A percentile compares a stretch with the other conserved stretches of the same genome.
Evolutionary conservation across 2,113 vertebrate species (phyloP).

Genomic region (Salvelinus fontinalis): DNA sequence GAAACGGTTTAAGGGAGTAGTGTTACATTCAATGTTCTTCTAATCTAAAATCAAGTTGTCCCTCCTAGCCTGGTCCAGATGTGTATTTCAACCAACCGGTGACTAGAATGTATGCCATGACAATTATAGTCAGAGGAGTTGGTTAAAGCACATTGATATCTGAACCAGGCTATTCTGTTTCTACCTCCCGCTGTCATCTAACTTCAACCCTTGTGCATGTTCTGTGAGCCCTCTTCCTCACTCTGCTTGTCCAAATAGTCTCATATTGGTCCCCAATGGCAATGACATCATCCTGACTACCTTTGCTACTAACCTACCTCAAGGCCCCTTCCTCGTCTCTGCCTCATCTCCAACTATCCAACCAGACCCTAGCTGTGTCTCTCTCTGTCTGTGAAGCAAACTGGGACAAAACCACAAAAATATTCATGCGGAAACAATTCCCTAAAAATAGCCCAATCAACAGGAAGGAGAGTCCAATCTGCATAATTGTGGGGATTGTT

Average conservation of each 20-base stretch:
- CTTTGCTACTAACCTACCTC: background rate
- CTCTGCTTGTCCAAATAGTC: background rate
- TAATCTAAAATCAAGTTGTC: too few species aligned
- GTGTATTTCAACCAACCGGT: too few species aligned
- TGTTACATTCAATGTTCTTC: background rate
- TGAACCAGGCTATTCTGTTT: too few species aligned
- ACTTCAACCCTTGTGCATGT: background rate
- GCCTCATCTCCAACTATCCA: background rate
- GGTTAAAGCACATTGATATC: too few species aligned
- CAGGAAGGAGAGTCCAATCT: background rate
- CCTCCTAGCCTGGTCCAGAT: too few species aligned
- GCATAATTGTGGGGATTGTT: background rate
- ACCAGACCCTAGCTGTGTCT: background rate
- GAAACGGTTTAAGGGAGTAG: background rate
- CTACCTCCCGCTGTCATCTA: background rate
- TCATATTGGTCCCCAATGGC: background rate
- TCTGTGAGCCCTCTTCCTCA: background rate
- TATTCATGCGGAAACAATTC: conserved; percentile 31
- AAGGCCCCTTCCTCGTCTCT: background rate
- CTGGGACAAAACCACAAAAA: conserved; percentile 47
- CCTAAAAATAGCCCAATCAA: conserved; percentile 23
- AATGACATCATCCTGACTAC: background rate
- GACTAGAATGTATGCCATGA: too few species aligned
- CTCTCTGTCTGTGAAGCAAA: conserved; percentile 12
- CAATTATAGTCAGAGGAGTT: too few species aligned